These are phyloP conservation scores for Chamaedrilus cognettii DNA, from an alignment of 2,888 invertebrate species.

Conservation along the genomic window DNA sequence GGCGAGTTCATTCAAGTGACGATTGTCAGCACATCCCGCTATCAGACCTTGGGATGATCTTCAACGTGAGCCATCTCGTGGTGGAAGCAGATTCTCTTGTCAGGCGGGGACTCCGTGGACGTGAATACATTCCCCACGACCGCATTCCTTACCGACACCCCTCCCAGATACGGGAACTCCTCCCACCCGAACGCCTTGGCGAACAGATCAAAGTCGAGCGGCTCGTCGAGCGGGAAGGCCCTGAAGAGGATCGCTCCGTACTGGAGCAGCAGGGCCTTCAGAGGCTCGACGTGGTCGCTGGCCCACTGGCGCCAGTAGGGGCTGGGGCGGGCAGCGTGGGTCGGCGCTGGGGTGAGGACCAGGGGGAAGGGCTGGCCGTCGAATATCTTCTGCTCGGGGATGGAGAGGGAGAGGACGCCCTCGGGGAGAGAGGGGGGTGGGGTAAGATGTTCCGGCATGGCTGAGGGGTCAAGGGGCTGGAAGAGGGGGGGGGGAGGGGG, in stretches of 20 bases:
- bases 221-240: conserved; percentile 40
- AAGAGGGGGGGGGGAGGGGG: too few relatives aligned
- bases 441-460: too few relatives aligned
- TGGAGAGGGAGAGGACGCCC: background rate
- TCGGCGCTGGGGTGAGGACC: conserved; percentile 30
- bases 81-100: conserved; percentile 46
- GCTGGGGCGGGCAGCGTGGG: background rate
- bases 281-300: conserved; percentile 23
- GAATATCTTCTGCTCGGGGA: conserved; percentile 38
- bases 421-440: too few relatives aligned
- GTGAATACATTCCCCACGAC: conserved; percentile 45
- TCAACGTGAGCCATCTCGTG: conserved; percentile 51
- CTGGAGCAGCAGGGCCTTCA: conserved; percentile 36
- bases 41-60: conserved; percentile 37
- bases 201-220: conserved; percentile 42
- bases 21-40: too few relatives aligned
- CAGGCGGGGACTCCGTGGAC: conserved; percentile 47
- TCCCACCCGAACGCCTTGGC: conserved; percentile 40
- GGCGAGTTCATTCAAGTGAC: too few relatives aligned
- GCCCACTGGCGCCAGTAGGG: conserved; percentile 31
- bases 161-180: conserved; percentile 45
- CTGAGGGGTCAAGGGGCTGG: too few relatives aligned
- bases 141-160: conserved; percentile 41
- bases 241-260: conserved; percentile 46
- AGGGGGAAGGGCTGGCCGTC: conserved; percentile 38